Evolutionary conservation across 2,888 invertebrate species (phyloP).

Genomic region (Ennomos erosarius): DNA sequence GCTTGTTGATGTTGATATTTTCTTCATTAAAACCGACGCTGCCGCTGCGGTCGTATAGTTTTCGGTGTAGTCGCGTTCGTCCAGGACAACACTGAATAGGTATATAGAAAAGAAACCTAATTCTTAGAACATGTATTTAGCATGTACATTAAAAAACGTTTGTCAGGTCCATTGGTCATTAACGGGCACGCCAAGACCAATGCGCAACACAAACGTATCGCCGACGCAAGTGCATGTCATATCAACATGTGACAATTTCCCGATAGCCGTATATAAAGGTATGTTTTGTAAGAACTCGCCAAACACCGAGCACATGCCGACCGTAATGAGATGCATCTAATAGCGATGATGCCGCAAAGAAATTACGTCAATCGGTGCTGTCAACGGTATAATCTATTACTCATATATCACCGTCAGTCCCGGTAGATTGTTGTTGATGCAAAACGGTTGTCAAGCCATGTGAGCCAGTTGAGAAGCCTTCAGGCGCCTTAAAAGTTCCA

Average conservation of each 20-base stretch:
- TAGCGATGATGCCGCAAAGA: slow-evolving; percentile 19
- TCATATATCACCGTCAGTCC: no score
- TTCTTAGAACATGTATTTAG: no score
- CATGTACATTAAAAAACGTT: no score
- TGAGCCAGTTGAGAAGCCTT: no score
- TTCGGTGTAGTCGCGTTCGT: not conserved
- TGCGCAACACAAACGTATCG: slow-evolving; percentile 68
- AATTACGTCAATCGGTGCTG: slow-evolving; percentile 13
- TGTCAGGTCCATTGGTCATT: slow-evolving; percentile 53
- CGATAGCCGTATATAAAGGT: slow-evolving; percentile 43
- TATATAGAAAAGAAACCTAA: slow-evolving; percentile 52
- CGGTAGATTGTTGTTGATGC: no score
- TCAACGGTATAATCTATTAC: slow-evolving; percentile 4
- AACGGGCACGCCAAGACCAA: slow-evolving; percentile 65
- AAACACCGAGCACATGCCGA: slow-evolving; percentile 39
- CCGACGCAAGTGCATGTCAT: slow-evolving; percentile 59
- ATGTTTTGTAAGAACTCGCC: slow-evolving; percentile 40
- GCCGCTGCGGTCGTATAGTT: slow-evolving; percentile 2
- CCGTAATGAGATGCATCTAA: slow-evolving; percentile 6
- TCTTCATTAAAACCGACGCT: not conserved
- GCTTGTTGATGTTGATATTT: slow-evolving; percentile 10
- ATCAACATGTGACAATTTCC: slow-evolving; percentile 56
- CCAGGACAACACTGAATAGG: no score
- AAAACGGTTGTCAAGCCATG: no score
- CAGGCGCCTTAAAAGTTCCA: no score